phyloP scores from a whole-genome alignment of 2,888 invertebrate genomes.

The Drosophila kokeensis region DNA sequence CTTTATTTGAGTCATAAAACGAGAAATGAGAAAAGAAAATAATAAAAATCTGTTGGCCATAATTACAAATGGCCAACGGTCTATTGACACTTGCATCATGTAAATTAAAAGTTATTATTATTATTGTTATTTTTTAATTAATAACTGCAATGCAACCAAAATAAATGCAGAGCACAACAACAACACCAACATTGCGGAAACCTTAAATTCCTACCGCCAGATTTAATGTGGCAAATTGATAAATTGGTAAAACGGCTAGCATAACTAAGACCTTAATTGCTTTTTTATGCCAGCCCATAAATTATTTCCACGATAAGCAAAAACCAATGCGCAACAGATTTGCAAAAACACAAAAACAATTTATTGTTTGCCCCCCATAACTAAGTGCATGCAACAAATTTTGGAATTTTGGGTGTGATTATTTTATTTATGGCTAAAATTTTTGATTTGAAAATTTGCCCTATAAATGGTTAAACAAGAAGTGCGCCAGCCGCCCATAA shows the following conservation, averaged over 20 bases:
- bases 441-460: constrained; percentile 58
- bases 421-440: constrained; percentile 69
- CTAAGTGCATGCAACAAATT: constrained; percentile 39
- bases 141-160: constrained; percentile 39
- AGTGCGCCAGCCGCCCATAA: not conserved
- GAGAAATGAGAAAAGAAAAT: constrained; percentile 28
- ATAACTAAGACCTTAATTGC: constrained; percentile 54
- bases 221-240: constrained; percentile 73
- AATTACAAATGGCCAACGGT: constrained; percentile 69
- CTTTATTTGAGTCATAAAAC: constrained; percentile 21
- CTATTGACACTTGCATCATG: constrained; percentile 73
- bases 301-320: constrained; percentile 66
- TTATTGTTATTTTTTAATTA: constrained; percentile 33
- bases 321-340: constrained; percentile 74
- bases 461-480: constrained; percentile 28
- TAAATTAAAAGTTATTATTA: constrained; percentile 73
- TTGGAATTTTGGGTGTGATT: constrained; percentile 30
- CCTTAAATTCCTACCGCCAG: constrained; percentile 20
- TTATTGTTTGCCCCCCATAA: constrained; percentile 48
- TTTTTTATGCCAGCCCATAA: constrained; percentile 64
- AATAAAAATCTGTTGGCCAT: constrained; percentile 39
- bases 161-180: constrained; percentile 10
- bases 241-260: constrained; percentile 55
- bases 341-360: constrained; percentile 43
- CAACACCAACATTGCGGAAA: not conserved